Evolutionary conservation across 2,888 invertebrate species (phyloP).

Genomic region (Stenodema calcarata): DNA sequence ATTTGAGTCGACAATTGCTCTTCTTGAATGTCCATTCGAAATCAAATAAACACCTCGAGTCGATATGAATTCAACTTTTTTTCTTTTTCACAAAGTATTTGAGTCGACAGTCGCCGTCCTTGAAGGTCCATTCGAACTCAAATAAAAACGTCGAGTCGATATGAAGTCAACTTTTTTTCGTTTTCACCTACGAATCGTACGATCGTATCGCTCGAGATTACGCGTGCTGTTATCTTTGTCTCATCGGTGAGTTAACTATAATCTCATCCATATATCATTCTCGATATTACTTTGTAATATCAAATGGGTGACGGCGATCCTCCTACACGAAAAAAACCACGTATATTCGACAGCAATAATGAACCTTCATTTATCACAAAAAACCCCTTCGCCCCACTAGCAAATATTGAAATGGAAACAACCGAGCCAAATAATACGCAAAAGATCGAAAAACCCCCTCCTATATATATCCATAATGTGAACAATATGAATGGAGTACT

Average conservation of each 20-base stretch:
- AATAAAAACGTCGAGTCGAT: too few relatives aligned
- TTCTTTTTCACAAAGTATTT: too few relatives aligned
- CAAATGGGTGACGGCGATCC: neutral
- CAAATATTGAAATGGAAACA: neutral
- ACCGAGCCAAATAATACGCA: neutral
- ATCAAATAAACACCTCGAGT: too few relatives aligned
- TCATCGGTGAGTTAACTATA: neutral
- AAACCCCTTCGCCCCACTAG: neutral
- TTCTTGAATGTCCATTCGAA: too few relatives aligned
- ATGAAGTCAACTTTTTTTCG: too few relatives aligned
- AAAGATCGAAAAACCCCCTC: neutral
- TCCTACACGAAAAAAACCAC: neutral
- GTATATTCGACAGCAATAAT: neutral
- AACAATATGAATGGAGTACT: conserved; percentile 6
- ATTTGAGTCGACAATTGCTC: too few relatives aligned
- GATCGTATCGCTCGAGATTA: too few relatives aligned
- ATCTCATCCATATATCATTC: neutral
- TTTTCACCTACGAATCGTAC: too few relatives aligned
- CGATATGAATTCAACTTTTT: too few relatives aligned
- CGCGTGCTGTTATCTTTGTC: neutral
- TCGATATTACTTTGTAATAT: neutral
- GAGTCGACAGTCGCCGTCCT: too few relatives aligned
- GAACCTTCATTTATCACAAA: neutral
- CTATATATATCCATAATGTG: neutral
- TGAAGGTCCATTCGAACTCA: too few relatives aligned